Evolutionary conservation across 2,888 invertebrate species (phyloP), one percentile per base, ranked within the genome.

Genomic region (Dryobotodes eremita): DNA sequence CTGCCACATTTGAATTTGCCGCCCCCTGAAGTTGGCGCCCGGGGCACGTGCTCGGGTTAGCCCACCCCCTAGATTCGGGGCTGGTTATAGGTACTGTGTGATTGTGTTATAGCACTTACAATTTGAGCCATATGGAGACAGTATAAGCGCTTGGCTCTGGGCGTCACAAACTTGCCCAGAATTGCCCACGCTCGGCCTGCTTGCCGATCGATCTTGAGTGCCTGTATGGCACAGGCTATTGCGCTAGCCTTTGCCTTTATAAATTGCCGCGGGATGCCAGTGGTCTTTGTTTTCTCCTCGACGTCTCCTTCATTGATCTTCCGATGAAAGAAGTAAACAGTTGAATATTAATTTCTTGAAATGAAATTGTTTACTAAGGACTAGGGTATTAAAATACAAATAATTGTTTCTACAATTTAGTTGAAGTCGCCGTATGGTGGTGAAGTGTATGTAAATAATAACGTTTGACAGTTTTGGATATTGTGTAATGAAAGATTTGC

Each of bases 101-200:
- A 74, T 31, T 31, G 17, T 53, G 61, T 46, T 53, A 1, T n/a
- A 65, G 57, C 15, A 59, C 90, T 90, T 73, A 95, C 95, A 81
- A 91, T 78, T 36, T 61, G 62, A 20, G 96, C 96, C 96, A 96
- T 96, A 36, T 92, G 88, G 42, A 86, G 88, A 89, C 94, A 96
- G 80, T 92, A 91, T n/a, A 90, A 64, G 7, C 95, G 91, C 42
- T 95, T 92, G 0, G 94, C 93, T 61, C 87, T 92, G 0, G 95
- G 94, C 50, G 89, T 89, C 17, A 94, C 94, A 0, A 93, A 87
- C 2, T 86, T 90, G 0, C 94, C 89, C 5, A 96, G 91, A 48
- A 95, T 81, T 0, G 92, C 93, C 96, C 96, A 96, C 0, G 96
- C 96, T 5, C 92, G 90, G 7, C 93, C 93, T 0, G 95, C 94